Evolutionary conservation across 2,113 vertebrate species (phyloP).

Genomic region (Pelmatolapia mariae): DNA sequence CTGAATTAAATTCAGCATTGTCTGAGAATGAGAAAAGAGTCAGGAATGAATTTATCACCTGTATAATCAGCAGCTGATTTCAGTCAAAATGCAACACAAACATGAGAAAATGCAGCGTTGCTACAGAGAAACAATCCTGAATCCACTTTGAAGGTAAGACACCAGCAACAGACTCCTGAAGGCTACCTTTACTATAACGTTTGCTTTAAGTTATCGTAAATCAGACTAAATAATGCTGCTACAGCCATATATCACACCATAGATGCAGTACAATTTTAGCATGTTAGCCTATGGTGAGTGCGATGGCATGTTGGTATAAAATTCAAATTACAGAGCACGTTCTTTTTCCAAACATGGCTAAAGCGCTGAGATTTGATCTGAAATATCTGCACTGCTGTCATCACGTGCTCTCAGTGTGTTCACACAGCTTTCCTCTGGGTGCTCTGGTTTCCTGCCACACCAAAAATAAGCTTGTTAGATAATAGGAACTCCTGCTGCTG

Average conservation of each 20-base stretch:
- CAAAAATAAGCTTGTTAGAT: not conserved
- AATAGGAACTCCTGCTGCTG: not conserved
- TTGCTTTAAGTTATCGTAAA: not conserved
- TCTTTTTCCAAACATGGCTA: not conserved
- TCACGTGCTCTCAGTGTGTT: not conserved
- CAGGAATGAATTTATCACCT: not conserved
- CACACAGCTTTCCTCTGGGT: not conserved
- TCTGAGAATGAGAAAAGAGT: slow-evolving; percentile 66
- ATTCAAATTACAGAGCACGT: not conserved
- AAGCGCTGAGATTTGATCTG: not conserved
- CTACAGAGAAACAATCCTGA: not conserved
- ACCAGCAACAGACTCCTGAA: not conserved
- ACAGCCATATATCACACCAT: not conserved
- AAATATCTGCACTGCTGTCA: not conserved
- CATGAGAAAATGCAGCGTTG: not conserved
- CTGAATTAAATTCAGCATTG: slow-evolving; percentile 96
- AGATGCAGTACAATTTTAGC: not conserved
- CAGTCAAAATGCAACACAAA: not conserved
- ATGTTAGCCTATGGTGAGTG: not conserved
- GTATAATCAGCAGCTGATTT: not conserved
- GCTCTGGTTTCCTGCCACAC: not conserved
- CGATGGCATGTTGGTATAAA: not conserved
- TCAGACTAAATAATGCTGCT: not conserved
- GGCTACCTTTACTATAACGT: not conserved
- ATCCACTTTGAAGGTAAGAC: not conserved